Evolutionary conservation across 2,888 invertebrate species (phyloP), one percentile per base, ranked within the genome.

Genomic region (Stenolophus ochropezus): DNA sequence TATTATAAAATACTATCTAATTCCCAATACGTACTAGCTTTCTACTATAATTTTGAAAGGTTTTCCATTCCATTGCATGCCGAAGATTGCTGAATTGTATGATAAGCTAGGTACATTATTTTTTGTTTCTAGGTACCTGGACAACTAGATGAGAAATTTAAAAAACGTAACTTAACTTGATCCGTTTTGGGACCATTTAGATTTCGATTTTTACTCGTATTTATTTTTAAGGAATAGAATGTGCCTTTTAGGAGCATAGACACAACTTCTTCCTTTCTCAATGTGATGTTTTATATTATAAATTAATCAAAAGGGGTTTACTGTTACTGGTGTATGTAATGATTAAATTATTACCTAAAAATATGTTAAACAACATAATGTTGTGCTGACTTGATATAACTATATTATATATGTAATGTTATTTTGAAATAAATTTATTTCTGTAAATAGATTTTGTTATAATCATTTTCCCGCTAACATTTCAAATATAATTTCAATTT

Each of bases 141-240:
- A 84, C 90, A 90, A 85, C 89, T 93, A 86, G 92, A 92, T 86
- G 92, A 92, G 84, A 91, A 91, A 85, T 92, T 92, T 89, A 88
- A 88, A 85, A 69, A 69, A 49, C 79, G 53, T 75, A 87, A 87
- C 77, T 77, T 47, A 58, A 83, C 76, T n/a, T 84, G 75, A 81
- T 42, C 23, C 42, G 21, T 61, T 20, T 51, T 77, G 77, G 65
- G 61, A 77, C 61, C 61, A 77, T 23, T 61, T 61, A 77, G 25
- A 23, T 65, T 53, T 76, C 42, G 21, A 33, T 77, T 79, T 65
- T 79, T 53, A 61, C 25, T 69, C 21, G 27, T 65, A 71, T 80
- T 80, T 53, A 73, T 53, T 80, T 80, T 25, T 56, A 75, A 75
- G 27, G 27, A 53, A 25, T 14, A 56, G 27, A 53, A 77, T 61